Evolutionary conservation across 2,797 vertebrate genomes (phyloP).

Genomic region (Myotis vivesi): DNA sequence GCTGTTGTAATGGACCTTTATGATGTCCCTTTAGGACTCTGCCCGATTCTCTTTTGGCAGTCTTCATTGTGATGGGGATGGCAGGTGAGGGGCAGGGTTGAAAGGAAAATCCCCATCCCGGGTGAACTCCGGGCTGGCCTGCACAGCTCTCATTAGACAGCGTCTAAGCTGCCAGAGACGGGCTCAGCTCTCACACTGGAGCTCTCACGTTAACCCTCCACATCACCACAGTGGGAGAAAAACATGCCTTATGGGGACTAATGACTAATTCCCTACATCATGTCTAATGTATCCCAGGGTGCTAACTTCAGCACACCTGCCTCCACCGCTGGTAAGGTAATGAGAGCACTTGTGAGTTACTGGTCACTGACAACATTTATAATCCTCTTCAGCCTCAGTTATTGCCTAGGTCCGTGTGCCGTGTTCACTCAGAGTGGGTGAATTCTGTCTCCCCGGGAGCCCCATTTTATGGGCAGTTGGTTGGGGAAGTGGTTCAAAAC

Average conservation of each 20-base stretch:
- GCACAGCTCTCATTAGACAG: slow-evolving; percentile 56
- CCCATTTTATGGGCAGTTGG: slow-evolving; percentile 64
- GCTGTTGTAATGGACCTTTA: background rate
- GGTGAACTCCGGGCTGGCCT: background rate
- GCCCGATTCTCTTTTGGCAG: background rate
- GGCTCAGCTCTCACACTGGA: slow-evolving; percentile 23
- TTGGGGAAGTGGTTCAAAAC: slow-evolving; percentile 64
- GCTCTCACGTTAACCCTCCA: slow-evolving; percentile 35
- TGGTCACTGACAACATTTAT: slow-evolving; percentile 76
- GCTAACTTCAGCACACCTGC: slow-evolving; percentile 80
- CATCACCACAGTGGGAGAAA: slow-evolving; percentile 64
- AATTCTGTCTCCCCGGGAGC: slow-evolving; percentile 57
- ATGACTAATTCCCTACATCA: slow-evolving; percentile 79
- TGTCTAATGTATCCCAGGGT: slow-evolving; percentile 77
- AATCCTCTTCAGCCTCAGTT: slow-evolving; percentile 64
- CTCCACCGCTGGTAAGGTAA: slow-evolving; percentile 68
- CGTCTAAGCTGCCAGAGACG: slow-evolving; percentile 25
- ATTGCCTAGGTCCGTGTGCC: slow-evolving; percentile 56
- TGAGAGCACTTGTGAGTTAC: slow-evolving; percentile 76
- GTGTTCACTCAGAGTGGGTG: slow-evolving; percentile 17
- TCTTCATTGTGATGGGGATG: background rate
- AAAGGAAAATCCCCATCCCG: slow-evolving; percentile 22
- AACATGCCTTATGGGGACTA: slow-evolving; percentile 68
- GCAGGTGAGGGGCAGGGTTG: background rate
- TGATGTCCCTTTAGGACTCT: background rate